phyloP scores from a whole-genome alignment of 2,888 invertebrate species.

The Conops quadrifasciatus region DNA sequence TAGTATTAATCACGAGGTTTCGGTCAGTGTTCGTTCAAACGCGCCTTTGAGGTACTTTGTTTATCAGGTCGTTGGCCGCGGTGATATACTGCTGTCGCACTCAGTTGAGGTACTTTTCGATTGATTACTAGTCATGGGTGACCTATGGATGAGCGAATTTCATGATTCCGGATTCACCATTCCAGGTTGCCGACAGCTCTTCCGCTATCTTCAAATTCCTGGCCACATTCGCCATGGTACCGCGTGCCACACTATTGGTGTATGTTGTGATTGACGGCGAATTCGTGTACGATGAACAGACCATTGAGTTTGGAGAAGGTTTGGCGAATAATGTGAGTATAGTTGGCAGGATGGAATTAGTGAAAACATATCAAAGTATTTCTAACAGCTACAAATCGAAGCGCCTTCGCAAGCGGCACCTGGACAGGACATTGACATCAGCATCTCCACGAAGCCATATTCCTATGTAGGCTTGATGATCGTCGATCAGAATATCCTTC shows the following conservation, averaged over 20 bases:
- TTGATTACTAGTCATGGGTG: no score
- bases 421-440: conserved; percentile 80
- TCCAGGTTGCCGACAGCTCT: conserved; percentile 57
- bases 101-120: conserved; percentile 71
- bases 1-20: conserved; percentile 76
- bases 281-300: conserved; percentile 86
- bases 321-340: conserved; percentile 79
- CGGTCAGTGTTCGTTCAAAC: conserved; percentile 80
- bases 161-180: not conserved
- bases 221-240: conserved; percentile 83
- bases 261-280: conserved; percentile 82
- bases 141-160: no score
- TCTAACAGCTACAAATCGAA: conserved; percentile 70
- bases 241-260: conserved; percentile 83
- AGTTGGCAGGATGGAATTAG: not conserved
- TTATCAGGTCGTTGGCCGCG: conserved; percentile 84
- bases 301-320: conserved; percentile 80
- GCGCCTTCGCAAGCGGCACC: conserved; percentile 76
- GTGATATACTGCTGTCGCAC: conserved; percentile 82
- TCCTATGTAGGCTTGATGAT: conserved; percentile 90
- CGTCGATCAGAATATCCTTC: conserved; percentile 82
- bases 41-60: conserved; percentile 79
- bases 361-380: not conserved
- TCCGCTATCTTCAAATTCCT: conserved; percentile 68
- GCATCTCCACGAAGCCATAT: conserved; percentile 83